Percentiles rank a stretch among this genome's conserved stretches.
phyloP scores from a whole-genome alignment of 2,113 vertebrate genomes.

The Macquaria ambigua region DNA sequence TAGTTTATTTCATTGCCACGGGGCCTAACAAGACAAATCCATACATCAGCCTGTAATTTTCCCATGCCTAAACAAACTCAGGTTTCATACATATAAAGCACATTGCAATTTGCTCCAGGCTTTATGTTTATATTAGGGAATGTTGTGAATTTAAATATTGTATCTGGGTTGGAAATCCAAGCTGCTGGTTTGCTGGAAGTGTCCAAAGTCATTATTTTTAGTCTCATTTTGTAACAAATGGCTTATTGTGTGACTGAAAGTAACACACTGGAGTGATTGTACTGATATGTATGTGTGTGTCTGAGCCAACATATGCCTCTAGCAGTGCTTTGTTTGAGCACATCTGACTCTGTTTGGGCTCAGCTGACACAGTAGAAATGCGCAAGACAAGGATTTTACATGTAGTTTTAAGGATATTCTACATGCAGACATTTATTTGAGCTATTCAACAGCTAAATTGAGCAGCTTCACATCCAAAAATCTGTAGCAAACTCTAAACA shows the following conservation, averaged over 20 bases:
- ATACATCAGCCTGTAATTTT: conserved; percentile 34
- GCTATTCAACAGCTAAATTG: too few species aligned
- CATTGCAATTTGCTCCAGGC: neutral
- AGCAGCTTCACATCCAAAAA: neutral
- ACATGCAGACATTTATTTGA: neutral
- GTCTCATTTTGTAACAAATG: neutral
- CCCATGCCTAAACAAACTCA: conserved; percentile 24
- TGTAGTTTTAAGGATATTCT: neutral
- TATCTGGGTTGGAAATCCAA: neutral
- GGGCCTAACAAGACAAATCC: conserved; percentile 35
- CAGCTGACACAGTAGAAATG: conserved; percentile 10
- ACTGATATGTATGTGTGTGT: neutral
- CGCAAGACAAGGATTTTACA: neutral
- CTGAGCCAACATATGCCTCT: neutral
- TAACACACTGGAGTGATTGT: conserved; percentile 2
- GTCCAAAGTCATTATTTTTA: neutral
- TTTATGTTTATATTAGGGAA: conserved; percentile 8
- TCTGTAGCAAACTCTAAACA: neutral
- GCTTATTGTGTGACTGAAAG: conserved; percentile 11
- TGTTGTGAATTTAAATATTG: conserved; percentile 20
- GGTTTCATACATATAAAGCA: conserved; percentile 18
- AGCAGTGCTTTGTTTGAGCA: conserved; percentile 7
- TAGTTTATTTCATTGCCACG: conserved; percentile 21
- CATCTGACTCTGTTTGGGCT: neutral
- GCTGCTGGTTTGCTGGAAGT: neutral